Evolutionary conservation across 2,888 invertebrate species (phyloP).

Genomic region (Eupelmus urozonus): DNA sequence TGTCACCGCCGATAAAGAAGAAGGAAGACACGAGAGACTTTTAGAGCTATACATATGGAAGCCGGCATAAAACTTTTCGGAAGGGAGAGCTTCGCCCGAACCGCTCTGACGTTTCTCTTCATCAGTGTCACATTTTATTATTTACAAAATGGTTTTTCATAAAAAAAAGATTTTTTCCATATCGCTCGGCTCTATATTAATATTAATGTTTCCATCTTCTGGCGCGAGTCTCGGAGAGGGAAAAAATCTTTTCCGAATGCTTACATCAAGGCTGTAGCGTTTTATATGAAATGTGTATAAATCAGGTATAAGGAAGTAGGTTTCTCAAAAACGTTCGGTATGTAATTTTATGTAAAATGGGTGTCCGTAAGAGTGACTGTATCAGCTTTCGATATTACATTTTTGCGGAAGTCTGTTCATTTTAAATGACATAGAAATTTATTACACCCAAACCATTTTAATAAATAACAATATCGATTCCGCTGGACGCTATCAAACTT

Average conservation of each 20-base stretch:
- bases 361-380: no score
- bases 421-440: no score
- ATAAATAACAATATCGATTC: no score
- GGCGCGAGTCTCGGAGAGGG: neutral
- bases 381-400: no score
- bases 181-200: neutral
- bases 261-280: neutral
- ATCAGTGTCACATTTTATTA: slow-evolving; percentile 29
- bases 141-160: slow-evolving; percentile 11
- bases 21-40: neutral
- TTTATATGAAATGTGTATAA: neutral
- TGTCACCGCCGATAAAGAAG: slow-evolving; percentile 8
- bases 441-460: no score
- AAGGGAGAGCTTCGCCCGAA: neutral
- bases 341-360: no score
- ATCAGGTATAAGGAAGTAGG: no score
- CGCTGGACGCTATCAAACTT: no score
- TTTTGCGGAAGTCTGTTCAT: no score
- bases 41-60: neutral
- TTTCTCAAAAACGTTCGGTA: no score
- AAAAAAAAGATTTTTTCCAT: neutral
- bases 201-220: neutral
- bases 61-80: neutral
- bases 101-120: slow-evolving; percentile 19
- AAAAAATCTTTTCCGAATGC: neutral